phyloP scores from a whole-genome alignment of 2,113 vertebrate species.

The Ginglymostoma cirratum region DNA sequence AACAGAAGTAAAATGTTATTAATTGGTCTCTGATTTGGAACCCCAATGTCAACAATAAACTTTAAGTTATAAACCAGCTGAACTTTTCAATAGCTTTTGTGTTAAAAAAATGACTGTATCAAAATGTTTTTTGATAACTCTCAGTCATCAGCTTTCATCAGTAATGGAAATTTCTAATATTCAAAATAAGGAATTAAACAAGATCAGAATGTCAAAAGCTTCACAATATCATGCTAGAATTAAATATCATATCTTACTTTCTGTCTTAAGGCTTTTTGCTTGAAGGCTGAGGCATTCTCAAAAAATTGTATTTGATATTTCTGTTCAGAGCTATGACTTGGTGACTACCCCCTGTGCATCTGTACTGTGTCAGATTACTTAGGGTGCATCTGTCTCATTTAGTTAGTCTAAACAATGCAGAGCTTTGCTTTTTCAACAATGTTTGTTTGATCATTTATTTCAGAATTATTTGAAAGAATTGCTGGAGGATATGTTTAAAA shows the following conservation, averaged over 20 bases:
- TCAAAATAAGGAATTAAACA: neutral
- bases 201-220: neutral
- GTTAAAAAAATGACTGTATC: neutral
- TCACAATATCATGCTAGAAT: neutral
- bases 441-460: neutral
- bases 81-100: neutral
- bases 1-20: neutral
- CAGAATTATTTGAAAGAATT: neutral
- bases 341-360: neutral
- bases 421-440: neutral
- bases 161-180: neutral
- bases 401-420: neutral
- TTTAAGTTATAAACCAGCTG: neutral
- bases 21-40: neutral
- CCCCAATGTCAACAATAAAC: neutral
- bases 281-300: neutral
- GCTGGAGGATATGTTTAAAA: neutral
- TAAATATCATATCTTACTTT: neutral
- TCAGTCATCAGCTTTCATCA: neutral
- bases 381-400: neutral
- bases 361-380: neutral
- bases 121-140: neutral
- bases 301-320: neutral
- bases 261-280: neutral
- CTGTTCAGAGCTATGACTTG: neutral